A percentile compares a stretch with the other conserved stretches of the same genome.
phyloP scores from a whole-genome alignment of 2,888 invertebrate genomes.

The Polia nebulosa region DNA sequence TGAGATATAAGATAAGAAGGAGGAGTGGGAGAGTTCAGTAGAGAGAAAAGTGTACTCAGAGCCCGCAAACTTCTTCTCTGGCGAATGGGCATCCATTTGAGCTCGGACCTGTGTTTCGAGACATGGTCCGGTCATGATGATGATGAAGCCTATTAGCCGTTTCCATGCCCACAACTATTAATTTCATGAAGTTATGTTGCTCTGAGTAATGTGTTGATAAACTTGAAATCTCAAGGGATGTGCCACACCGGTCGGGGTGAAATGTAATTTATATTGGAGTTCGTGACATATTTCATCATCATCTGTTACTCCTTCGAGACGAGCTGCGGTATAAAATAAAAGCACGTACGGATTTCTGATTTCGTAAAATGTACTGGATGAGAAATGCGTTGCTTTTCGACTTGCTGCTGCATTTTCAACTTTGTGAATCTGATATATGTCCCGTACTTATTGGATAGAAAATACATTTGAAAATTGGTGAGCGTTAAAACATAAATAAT shows the following conservation, averaged over 20 bases:
- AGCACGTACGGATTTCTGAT: slow-evolving; percentile 37
- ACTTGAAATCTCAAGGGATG: slow-evolving; percentile 45
- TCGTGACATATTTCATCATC: slow-evolving; percentile 54
- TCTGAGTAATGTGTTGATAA: slow-evolving; percentile 58
- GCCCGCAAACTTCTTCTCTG: too few relatives aligned
- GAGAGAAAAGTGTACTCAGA: too few relatives aligned
- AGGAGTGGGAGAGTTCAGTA: too few relatives aligned
- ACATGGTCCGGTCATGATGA: too few relatives aligned
- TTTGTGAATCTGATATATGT: neutral
- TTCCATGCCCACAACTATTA: slow-evolving; percentile 43
- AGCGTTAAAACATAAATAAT: too few relatives aligned
- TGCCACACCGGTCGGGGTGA: slow-evolving; percentile 29
- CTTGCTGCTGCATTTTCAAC: neutral
- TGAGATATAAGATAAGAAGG: too few relatives aligned
- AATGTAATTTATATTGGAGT: slow-evolving; percentile 53
- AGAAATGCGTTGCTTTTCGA: neutral
- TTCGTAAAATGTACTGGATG: slow-evolving; percentile 12
- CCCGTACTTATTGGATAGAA: neutral
- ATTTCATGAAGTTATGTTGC: slow-evolving; percentile 42
- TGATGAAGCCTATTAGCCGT: slow-evolving; percentile 36
- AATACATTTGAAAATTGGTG: slow-evolving; percentile 1
- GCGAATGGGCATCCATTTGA: too few relatives aligned
- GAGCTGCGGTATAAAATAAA: slow-evolving; percentile 31
- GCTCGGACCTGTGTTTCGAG: too few relatives aligned
- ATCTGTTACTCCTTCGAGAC: slow-evolving; percentile 44